Evolutionary conservation across 2,888 invertebrate species (phyloP), one percentile per base, ranked within the genome.

Genomic region (Geotrupes spiniger): DNA sequence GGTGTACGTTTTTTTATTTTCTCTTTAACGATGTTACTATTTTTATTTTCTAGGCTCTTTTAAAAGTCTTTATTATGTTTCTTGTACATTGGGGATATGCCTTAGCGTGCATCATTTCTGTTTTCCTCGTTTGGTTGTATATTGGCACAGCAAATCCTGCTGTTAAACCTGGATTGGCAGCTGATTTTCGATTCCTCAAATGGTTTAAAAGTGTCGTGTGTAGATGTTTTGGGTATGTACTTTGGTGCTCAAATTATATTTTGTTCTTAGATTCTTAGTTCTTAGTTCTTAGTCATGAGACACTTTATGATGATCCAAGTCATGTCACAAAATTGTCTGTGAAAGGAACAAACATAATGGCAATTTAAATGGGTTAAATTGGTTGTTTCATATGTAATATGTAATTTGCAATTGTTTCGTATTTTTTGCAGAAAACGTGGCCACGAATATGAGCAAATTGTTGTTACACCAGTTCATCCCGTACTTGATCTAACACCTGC

Each of bases 121-220:
- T 93, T 52, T 85, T 92, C 71, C 74, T 92, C 42, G 81, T 96
- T 50, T 96, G 94, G 88, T 81, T 92, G 65, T 97, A 97, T 74
- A 93, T 97, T 56, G 94, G 95, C 33, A 89, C 91, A 42, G 92
- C 92, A 4, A 95, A 93, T 76, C 96, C 97, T 5, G 95, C 95
- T 2, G 92, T 94, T 4, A 94, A 92, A 67, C 95, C 95, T 0
- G 96, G 96, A 31, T 77, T 89, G 17, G 88, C 91, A 0, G 82
- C 87, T 0, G 90, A 92, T 68, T 92, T 92, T 67, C 82, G 83
- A 58, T 85, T 92, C 63, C 83, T 89, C 62, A 79, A 80, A 40
- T 92, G 89, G 91, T 68, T 90, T 14, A 89, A 84, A 69, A 82
- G 80, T 60, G 75, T 82, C 1, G 75, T 89, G 54, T 76, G 89